Conservation (phyloP, 2,113 vertebrate genomes). For the Chaetodon trifascialis region DNA sequence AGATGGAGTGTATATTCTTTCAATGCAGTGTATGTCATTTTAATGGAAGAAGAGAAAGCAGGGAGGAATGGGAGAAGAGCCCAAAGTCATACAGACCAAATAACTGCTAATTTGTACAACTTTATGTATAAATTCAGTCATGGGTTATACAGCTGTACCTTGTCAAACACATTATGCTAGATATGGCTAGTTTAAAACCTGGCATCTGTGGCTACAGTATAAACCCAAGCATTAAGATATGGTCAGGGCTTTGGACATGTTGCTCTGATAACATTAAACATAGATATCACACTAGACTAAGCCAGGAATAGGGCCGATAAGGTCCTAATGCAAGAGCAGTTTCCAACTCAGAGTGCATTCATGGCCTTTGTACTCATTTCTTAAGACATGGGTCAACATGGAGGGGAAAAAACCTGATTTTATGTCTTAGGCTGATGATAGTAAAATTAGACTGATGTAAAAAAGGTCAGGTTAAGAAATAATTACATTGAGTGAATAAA, state of each 20-base stretch:
- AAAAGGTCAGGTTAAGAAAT: background rate
- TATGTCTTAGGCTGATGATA: no score
- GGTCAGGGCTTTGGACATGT: constrained; percentile 6
- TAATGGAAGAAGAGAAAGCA: background rate
- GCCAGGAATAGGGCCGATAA: constrained; percentile 34
- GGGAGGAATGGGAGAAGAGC: background rate
- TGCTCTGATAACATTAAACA: constrained; percentile 35
- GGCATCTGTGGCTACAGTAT: constrained; percentile 26
- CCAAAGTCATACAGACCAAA: no score
- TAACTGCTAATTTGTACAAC: background rate
- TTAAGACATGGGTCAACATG: background rate
- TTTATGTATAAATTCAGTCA: constrained; percentile 2
- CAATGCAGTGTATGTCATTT: background rate
- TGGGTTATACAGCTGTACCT: constrained; percentile 3
- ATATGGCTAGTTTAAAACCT: constrained; percentile 13
- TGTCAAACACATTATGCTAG: background rate
- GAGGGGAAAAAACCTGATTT: no score
- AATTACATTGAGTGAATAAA: background rate
- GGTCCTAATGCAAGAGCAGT: constrained; percentile 6
- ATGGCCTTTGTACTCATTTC: constrained; percentile 35
- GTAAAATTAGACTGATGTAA: background rate
- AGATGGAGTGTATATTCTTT: background rate
- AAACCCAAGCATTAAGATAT: constrained; percentile 13
- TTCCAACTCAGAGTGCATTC: constrained; percentile 17
- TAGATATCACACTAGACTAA: constrained; percentile 31